These are phyloP conservation scores for Turritopsis rubra DNA, from an alignment of 30 jellyfish, hydroid and myxozoan species.

Conservation along the genomic window DNA sequence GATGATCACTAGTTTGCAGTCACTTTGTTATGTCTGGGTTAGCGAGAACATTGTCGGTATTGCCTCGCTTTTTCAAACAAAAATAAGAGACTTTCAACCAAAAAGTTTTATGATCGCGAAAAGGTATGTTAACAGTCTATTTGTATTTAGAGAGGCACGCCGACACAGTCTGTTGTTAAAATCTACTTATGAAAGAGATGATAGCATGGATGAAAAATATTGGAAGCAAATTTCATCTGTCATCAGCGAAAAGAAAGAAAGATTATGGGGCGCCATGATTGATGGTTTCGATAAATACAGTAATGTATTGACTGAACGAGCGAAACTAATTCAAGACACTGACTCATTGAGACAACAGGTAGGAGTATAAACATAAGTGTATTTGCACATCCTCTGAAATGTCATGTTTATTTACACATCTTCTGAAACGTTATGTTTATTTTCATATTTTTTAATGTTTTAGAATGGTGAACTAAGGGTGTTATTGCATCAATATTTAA, in stretches of 20 bases:
- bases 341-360: too few species aligned
- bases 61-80: not conserved
- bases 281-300: slow-evolving; percentile 72
- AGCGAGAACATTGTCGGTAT: too few species aligned
- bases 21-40: too few species aligned
- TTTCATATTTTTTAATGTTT: too few species aligned
- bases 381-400: too few species aligned
- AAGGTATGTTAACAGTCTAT: not conserved
- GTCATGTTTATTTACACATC: too few species aligned
- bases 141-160: not conserved
- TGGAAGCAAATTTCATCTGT: slow-evolving; percentile 61
- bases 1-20: too few species aligned
- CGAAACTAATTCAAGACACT: slow-evolving; percentile 65
- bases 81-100: not conserved
- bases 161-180: not conserved
- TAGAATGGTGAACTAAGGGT: too few species aligned
- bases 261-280: slow-evolving; percentile 87
- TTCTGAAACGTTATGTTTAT: too few species aligned
- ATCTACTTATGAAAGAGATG: too few species aligned
- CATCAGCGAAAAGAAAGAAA: slow-evolving; percentile 54
- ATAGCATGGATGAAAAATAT: slow-evolving; percentile 54
- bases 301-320: slow-evolving; percentile 60
- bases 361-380: too few species aligned
- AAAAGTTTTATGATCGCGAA: not conserved
- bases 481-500: too few species aligned